A percentile compares a stretch with the other conserved stretches of the same genome.
phyloP scores from a whole-genome alignment of 2,888 invertebrate genomes.

The Sphaerophoria rueppellii region DNA sequence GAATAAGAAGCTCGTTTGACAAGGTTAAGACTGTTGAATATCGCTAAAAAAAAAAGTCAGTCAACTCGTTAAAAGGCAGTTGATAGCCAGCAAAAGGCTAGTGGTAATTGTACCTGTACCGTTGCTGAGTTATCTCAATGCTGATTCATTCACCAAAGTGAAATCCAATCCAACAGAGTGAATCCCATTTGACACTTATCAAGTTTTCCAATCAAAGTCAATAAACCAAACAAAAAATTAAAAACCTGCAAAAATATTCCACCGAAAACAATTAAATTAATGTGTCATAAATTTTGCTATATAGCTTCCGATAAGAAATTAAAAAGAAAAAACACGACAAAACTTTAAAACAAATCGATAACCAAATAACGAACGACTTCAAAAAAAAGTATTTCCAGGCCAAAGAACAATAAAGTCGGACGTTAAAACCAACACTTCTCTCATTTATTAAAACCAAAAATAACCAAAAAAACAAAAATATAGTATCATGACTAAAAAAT shows the following conservation, averaged over 20 bases:
- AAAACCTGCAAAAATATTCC: constrained; percentile 13
- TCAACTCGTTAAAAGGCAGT: too few species aligned
- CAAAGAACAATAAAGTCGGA: neutral
- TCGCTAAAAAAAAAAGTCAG: too few species aligned
- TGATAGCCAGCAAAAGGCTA: too few species aligned
- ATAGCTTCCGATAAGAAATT: constrained; percentile 19
- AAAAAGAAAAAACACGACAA: neutral
- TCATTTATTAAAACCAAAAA: neutral
- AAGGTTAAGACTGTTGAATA: too few species aligned
- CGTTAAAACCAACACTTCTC: neutral
- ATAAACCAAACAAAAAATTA: constrained; percentile 1
- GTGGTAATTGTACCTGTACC: too few species aligned
- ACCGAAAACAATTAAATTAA: constrained; percentile 13
- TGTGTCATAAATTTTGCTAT: constrained; percentile 10
- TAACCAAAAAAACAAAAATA: neutral
- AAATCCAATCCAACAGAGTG: too few species aligned
- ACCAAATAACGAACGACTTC: neutral
- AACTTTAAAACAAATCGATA: neutral
- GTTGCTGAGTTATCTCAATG: too few species aligned
- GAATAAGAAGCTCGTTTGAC: too few species aligned
- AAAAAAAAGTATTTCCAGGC: neutral
- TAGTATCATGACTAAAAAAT: neutral
- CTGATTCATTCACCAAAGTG: too few species aligned
- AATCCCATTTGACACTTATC: too few species aligned
- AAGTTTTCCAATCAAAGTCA: too few species aligned